Evolutionary conservation across 2,888 invertebrate species (phyloP).

Genomic region (Caenorhabditis sp.): DNA sequence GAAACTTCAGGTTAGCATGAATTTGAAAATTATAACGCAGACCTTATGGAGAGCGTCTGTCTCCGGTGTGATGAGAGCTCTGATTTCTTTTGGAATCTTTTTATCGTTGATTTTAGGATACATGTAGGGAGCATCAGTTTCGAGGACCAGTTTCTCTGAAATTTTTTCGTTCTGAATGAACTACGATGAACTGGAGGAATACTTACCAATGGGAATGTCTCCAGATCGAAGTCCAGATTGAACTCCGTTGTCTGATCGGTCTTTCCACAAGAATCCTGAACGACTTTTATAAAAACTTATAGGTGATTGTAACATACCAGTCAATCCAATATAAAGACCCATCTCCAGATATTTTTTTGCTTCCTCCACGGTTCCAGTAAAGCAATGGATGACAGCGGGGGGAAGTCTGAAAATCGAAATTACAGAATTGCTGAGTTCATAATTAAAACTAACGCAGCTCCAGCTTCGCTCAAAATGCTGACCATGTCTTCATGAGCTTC

Average conservation of each 20-base stretch:
- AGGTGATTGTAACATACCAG: constrained; percentile 85
- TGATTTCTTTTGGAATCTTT: constrained; percentile 92
- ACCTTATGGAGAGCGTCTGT: constrained; percentile 70
- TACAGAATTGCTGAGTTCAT: too few species aligned
- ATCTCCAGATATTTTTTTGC: constrained; percentile 90
- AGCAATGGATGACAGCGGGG: constrained; percentile 93
- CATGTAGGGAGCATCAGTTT: constrained; percentile 97
- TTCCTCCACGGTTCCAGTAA: constrained; percentile 92
- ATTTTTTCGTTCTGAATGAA: neutral
- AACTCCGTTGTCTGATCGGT: constrained; percentile 94
- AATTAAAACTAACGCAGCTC: constrained; percentile 31
- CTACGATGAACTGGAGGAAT: neutral
- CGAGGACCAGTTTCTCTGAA: constrained; percentile 89
- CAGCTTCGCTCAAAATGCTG: constrained; percentile 86
- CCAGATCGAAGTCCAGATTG: constrained; percentile 90
- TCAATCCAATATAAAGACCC: constrained; percentile 92
- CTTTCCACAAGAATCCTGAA: constrained; percentile 91
- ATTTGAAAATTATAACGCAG: neutral
- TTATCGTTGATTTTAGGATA: constrained; percentile 94
- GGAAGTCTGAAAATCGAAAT: constrained; percentile 86
- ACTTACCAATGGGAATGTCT: constrained; percentile 88
- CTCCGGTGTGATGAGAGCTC: constrained; percentile 86
- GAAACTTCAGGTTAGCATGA: constrained; percentile 14
- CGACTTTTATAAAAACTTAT: neutral
- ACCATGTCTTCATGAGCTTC: constrained; percentile 93